A percentile compares a stretch with the other conserved stretches of the same genome.
Evolutionary conservation across 2,888 invertebrate genomes (phyloP).

Genomic region (Agrotis puta): DNA sequence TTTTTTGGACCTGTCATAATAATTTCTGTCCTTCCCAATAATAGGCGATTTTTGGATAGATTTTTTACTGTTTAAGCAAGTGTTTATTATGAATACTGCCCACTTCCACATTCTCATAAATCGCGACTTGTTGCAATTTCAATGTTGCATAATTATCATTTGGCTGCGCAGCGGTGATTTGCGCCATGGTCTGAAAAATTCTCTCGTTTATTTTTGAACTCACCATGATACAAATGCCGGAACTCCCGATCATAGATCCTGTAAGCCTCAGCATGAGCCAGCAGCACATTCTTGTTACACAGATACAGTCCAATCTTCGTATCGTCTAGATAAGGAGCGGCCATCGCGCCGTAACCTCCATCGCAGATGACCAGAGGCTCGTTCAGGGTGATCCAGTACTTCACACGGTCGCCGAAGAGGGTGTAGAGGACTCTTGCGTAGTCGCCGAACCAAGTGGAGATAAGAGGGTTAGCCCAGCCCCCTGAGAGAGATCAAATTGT

Average conservation of each 20-base stretch:
- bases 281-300: slow-evolving; percentile 23
- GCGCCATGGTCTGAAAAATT: too few relatives aligned
- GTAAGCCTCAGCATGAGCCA: slow-evolving; percentile 24
- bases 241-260: slow-evolving; percentile 30
- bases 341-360: neutral
- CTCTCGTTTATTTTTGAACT: neutral
- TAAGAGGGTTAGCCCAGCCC: slow-evolving; percentile 92
- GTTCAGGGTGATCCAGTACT: slow-evolving; percentile 93
- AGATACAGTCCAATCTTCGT: slow-evolving; percentile 16
- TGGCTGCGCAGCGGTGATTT: too few relatives aligned
- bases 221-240: slow-evolving; percentile 27
- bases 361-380: slow-evolving; percentile 77
- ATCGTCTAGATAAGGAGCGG: slow-evolving; percentile 13
- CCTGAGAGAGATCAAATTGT: slow-evolving; percentile 73
- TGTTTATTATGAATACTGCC: too few relatives aligned
- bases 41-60: too few relatives aligned
- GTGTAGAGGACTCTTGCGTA: slow-evolving; percentile 89
- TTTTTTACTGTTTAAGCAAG: too few relatives aligned
- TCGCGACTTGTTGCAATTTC: too few relatives aligned
- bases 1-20: too few relatives aligned
- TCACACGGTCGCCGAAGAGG: slow-evolving; percentile 91
- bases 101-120: too few relatives aligned
- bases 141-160: too few relatives aligned
- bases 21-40: too few relatives aligned
- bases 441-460: slow-evolving; percentile 90